Conservation (phyloP, 1,140 invertebrate species). For the Dryas iulia region DNA sequence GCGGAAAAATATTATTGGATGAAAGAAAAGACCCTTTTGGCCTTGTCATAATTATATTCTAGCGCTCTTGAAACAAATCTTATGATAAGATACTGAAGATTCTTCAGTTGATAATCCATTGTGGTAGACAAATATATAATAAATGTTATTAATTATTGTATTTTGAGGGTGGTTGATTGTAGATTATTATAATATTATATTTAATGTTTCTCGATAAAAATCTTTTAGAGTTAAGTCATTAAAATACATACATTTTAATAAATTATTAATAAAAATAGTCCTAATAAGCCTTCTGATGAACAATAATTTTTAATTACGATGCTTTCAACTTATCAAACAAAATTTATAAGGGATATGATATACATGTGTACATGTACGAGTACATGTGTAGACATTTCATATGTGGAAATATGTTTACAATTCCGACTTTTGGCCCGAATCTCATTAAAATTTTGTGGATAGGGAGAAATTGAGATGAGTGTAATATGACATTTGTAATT, state of each 20-base stretch:
- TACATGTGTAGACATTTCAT: not conserved
- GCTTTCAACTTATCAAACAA: no score
- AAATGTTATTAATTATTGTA: no score
- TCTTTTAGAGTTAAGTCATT: no score
- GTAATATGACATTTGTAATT: slow-evolving; percentile 2
- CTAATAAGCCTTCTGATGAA: no score
- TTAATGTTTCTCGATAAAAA: no score
- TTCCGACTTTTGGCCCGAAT: not conserved
- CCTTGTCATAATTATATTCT: slow-evolving; percentile 3
- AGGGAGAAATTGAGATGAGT: not conserved
- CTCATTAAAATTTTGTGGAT: not conserved
- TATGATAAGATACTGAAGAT: not conserved
- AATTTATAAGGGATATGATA: no score
- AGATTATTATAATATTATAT: no score
- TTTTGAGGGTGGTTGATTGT: no score
- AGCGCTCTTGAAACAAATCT: not conserved
- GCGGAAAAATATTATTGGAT: slow-evolving; percentile 23
- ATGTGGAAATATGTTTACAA: not conserved
- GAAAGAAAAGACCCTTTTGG: slow-evolving; percentile 3
- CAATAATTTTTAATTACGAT: no score
- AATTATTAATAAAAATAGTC: no score
- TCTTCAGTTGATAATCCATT: not conserved
- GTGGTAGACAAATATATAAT: not conserved
- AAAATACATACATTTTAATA: no score
- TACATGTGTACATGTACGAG: no score